A percentile compares a stretch with the other conserved stretches of the same genome.
Evolutionary conservation across 2,797 vertebrate species (phyloP).

Genomic region (Chrysocyon brachyurus): DNA sequence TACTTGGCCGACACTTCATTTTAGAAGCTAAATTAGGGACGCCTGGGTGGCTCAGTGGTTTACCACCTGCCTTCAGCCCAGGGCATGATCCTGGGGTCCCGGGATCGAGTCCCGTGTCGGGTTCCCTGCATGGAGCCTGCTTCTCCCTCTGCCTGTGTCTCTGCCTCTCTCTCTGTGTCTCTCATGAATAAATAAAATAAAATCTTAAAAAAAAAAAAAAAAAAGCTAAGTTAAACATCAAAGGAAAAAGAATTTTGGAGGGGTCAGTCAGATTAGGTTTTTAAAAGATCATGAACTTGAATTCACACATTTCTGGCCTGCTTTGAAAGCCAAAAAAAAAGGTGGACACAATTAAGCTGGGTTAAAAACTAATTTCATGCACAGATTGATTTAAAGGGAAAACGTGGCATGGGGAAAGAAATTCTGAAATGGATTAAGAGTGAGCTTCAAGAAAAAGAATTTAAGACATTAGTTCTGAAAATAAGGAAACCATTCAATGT

Average conservation of each 20-base stretch:
- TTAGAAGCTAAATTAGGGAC: not conserved
- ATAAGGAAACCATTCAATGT: conserved; percentile 37
- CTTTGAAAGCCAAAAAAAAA: conserved; percentile 60
- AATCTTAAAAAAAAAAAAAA: no score
- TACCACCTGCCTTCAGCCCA: no score
- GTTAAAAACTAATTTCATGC: conserved; percentile 79
- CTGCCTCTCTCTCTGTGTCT: no score
- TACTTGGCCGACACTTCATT: conserved; percentile 25
- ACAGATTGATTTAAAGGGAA: conserved; percentile 85
- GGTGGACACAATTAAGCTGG: conserved; percentile 74
- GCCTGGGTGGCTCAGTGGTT: no score
- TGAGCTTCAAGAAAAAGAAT: conserved; percentile 81
- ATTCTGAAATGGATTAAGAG: conserved; percentile 79
- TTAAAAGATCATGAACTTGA: conserved; percentile 34
- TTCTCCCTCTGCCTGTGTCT: no score
- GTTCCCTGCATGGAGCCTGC: no score
- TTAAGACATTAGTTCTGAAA: conserved; percentile 58
- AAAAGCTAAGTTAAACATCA: not conserved
- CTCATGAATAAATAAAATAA: no score
- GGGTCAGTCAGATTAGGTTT: conserved; percentile 30
- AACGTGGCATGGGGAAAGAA: conserved; percentile 81
- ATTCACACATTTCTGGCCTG: conserved; percentile 44
- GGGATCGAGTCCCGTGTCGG: no score
- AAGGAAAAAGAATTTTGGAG: not conserved
- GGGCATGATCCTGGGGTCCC: no score